Evolutionary conservation across 92 coral and sea anemone species (phyloP), one percentile per base, ranked within the genome.

Genomic region (Umimayanthus kanabou): DNA sequence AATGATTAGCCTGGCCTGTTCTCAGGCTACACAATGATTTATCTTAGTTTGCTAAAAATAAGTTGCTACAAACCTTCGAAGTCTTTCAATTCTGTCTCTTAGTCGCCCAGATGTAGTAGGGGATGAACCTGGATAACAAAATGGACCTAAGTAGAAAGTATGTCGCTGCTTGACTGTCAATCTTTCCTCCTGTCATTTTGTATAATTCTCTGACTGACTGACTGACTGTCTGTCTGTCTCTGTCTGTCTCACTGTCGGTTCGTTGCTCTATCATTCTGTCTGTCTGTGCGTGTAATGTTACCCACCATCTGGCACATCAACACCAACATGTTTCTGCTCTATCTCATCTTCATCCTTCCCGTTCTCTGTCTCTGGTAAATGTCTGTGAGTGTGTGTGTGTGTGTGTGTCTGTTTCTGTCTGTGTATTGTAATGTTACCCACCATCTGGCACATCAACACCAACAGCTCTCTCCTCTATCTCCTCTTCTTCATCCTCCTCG

Each of bases 71-170:
- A 78, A 94, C 98, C 90, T 85, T 87, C 95, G 92, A 29, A 96
- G 92, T 72, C 94, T 86, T 47, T 95, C 98, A 33, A 96, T 92
- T 73, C 99, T 91, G 87, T 95, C 95, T 26, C 94, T 93, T 82
- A 96, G 82, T 81, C 98, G 89, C 66, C 98, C 98, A 0, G 99
- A 95, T 15, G 94, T 90, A 3, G 95, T 92, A 4, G 99, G 96
- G 5, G 96, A 92, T 39, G 93, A 96, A 22, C 88, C 94, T 91
- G 40, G 16, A 76, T 43, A 28, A 84, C 49, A 39, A 39, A 72
- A 33, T 37, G 39, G 80, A 55, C 49, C 5, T 2, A 47, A 37
- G 18, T 53, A 11, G 9, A 47, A 23, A 45, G 9, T 20, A 77
- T 22, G 7, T 22, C 33, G 6, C 45, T 40, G 58, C 29, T 11